phyloP scores from a whole-genome alignment of 2,797 vertebrate genomes.

The Anguilla pacifica region DNA sequence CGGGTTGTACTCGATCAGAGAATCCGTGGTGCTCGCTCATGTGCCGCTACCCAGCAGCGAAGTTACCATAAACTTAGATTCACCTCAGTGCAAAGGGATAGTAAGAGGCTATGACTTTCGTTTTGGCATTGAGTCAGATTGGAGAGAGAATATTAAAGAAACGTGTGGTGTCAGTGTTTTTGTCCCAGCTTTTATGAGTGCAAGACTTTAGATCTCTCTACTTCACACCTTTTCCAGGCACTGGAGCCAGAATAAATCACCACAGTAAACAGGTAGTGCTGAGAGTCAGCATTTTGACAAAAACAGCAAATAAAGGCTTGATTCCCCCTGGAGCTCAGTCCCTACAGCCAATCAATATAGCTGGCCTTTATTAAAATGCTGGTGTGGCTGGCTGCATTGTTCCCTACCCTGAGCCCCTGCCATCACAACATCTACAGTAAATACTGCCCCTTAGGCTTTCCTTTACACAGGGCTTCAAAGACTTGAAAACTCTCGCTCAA shows the following conservation, averaged over 20 bases:
- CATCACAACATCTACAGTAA: constrained; percentile 4
- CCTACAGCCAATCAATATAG: constrained; percentile 25
- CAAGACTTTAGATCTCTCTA: not conserved
- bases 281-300: constrained; percentile 31
- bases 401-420: not conserved
- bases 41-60: not conserved
- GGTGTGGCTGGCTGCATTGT: constrained; percentile 5
- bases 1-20: too few relatives aligned
- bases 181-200: not conserved
- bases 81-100: not conserved
- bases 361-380: constrained; percentile 29
- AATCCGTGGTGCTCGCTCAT: too few relatives aligned
- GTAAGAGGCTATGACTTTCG: not conserved
- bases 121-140: not conserved
- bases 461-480: not conserved
- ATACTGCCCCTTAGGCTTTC: not conserved
- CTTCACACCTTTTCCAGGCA: constrained; percentile 3
- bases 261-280: constrained; percentile 28
- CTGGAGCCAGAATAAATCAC: not conserved
- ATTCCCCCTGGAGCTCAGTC: constrained; percentile 1
- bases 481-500: constrained; percentile 12
- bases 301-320: constrained; percentile 14
- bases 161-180: not conserved
- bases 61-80: not conserved
- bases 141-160: not conserved